A percentile compares a stretch with the other conserved stretches of the same genome.
Evolutionary conservation across 2,797 vertebrate genomes (phyloP).

Genomic region (Selene dorsalis): DNA sequence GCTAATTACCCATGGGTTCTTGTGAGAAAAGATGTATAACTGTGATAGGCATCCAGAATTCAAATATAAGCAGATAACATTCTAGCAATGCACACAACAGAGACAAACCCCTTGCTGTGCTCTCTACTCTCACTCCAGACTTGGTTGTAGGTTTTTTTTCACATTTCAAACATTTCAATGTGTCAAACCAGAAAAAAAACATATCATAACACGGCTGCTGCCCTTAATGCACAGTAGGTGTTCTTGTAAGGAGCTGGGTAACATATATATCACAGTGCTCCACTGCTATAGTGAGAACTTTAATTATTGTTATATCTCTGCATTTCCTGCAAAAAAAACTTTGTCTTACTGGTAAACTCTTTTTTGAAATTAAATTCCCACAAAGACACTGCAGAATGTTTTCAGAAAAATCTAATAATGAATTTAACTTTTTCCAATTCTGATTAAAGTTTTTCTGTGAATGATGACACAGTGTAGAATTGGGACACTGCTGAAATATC

Average conservation of each 20-base stretch:
- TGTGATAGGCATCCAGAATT: neutral
- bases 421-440: too few species aligned
- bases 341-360: too few species aligned
- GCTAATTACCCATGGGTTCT: slow-evolving; percentile 6
- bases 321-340: too few species aligned
- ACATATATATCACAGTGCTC: too few species aligned
- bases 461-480: neutral
- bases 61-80: neutral
- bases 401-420: too few species aligned
- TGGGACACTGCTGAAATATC: neutral
- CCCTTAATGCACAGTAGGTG: neutral
- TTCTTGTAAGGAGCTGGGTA: neutral
- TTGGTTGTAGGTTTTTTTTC: too few species aligned
- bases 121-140: neutral
- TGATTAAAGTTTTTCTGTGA: neutral
- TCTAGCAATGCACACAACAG: too few species aligned
- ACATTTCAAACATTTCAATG: neutral
- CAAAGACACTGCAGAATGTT: neutral
- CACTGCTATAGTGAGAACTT: too few species aligned
- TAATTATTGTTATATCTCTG: too few species aligned
- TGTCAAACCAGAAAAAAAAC: neutral
- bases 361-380: neutral
- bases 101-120: neutral
- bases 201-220: neutral
- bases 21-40: neutral